These are phyloP conservation scores for Helogale parvula DNA, from an alignment of 2,113 vertebrate genomes.

Conservation along the genomic window DNA sequence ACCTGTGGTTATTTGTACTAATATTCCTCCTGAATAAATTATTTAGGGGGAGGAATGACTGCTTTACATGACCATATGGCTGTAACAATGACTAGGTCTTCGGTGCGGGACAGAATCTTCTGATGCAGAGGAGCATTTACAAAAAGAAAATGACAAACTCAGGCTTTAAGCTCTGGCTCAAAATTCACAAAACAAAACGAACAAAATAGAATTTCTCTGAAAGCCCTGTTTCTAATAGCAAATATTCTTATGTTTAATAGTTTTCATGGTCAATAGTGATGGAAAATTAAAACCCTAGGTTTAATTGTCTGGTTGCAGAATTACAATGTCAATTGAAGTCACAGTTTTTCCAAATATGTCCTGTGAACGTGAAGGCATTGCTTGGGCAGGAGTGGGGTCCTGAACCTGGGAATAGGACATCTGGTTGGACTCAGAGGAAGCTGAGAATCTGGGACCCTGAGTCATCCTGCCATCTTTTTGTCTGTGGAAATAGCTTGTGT, in stretches of 20 bases:
- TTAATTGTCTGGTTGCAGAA: neutral
- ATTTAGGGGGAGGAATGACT: neutral
- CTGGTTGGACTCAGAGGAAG: neutral
- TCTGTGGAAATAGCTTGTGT: neutral
- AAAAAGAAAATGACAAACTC: neutral
- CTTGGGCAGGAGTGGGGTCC: neutral
- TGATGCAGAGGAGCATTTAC: neutral
- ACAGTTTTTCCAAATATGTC: neutral
- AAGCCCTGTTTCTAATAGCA: neutral
- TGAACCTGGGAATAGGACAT: neutral
- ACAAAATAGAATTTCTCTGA: neutral
- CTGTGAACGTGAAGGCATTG: neutral
- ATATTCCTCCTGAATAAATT: neutral
- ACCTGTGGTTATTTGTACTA: conserved; percentile 9
- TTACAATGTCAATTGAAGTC: neutral
- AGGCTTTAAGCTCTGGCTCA: neutral
- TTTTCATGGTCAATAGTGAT: neutral
- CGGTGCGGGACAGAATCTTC: neutral
- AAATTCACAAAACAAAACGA: neutral
- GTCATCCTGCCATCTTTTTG: neutral
- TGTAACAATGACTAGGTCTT: neutral
- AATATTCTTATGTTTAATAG: neutral
- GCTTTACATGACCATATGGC: neutral
- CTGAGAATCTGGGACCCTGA: neutral
- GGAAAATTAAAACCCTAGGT: neutral